A percentile compares a stretch with the other conserved stretches of the same genome.
Conservation (phyloP, 2,797 vertebrate genomes). For the Pseudocheirus occidentalis region DNA sequence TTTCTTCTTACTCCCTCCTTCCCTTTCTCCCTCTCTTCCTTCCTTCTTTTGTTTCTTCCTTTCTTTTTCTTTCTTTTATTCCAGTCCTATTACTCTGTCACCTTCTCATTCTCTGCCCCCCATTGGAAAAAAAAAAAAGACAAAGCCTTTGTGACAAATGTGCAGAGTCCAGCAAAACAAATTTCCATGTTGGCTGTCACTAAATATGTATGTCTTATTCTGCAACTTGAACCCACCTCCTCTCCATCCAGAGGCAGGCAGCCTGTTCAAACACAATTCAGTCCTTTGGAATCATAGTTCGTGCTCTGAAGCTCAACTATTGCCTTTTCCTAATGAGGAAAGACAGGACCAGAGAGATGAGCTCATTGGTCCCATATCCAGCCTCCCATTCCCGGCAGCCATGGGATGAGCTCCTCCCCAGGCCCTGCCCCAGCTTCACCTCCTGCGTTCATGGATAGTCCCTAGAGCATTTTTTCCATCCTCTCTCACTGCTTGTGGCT, state of each 20-base stretch:
- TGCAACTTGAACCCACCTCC: background rate
- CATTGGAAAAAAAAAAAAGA: no score
- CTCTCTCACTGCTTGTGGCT: background rate
- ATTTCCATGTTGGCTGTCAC: background rate
- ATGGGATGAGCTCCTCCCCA: background rate
- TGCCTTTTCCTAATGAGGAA: background rate
- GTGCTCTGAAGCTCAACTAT: background rate
- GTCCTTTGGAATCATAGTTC: background rate
- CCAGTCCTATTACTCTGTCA: background rate
- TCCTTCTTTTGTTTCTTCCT: no score
- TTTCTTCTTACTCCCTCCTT: background rate
- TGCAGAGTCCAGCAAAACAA: background rate
- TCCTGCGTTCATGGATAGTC: no score
- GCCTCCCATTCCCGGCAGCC: no score
- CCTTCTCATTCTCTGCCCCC: background rate
- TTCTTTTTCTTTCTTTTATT: no score
- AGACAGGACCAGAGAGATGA: background rate
- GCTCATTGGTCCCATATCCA: no score
- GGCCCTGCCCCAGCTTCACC: background rate
- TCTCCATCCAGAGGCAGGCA: background rate
- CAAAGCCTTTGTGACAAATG: background rate
- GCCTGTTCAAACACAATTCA: no score
- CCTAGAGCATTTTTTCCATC: background rate
- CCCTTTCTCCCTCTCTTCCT: no score
- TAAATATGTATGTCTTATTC: background rate